phyloP scores from a whole-genome alignment of 2,888 invertebrate genomes.

The Eulithis testata region DNA sequence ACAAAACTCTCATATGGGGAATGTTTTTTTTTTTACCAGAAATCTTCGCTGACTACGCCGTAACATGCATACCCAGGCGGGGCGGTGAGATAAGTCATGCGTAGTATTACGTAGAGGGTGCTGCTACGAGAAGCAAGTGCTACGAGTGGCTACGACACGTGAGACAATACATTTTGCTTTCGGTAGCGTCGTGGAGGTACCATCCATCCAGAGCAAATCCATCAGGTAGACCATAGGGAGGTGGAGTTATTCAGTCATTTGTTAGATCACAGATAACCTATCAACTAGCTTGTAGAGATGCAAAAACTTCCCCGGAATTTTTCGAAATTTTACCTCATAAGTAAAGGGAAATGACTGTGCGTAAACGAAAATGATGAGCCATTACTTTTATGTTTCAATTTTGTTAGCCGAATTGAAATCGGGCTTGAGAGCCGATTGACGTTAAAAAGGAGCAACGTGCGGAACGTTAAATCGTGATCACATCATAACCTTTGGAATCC shows the following conservation, averaged over 20 bases:
- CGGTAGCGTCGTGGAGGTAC: too few species aligned
- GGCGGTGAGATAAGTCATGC: not conserved
- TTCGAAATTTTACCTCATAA: slow-evolving; percentile 39
- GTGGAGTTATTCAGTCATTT: too few species aligned
- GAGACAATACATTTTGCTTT: not conserved
- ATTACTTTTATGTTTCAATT: slow-evolving; percentile 48
- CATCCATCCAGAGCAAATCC: too few species aligned
- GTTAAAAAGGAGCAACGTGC: slow-evolving; percentile 31
- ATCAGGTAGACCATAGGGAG: too few species aligned
- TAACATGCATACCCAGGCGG: not conserved
- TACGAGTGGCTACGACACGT: not conserved
- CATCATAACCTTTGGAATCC: slow-evolving; percentile 32
- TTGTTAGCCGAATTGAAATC: slow-evolving; percentile 42
- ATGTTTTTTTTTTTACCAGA: not conserved
- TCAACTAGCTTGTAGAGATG: not conserved
- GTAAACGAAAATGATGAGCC: slow-evolving; percentile 40
- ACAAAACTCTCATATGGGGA: too few species aligned
- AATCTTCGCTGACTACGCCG: too few species aligned
- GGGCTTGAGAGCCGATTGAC: slow-evolving; percentile 35
- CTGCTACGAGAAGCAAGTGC: not conserved
- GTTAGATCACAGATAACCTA: too few species aligned
- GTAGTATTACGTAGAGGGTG: not conserved
- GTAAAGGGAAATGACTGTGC: slow-evolving; percentile 39
- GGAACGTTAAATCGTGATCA: slow-evolving; percentile 38
- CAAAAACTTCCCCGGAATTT: slow-evolving; percentile 9